Base-by-base conservation (phyloP, 2,888 invertebrate species). In the Argyresthia albistria region DNA sequence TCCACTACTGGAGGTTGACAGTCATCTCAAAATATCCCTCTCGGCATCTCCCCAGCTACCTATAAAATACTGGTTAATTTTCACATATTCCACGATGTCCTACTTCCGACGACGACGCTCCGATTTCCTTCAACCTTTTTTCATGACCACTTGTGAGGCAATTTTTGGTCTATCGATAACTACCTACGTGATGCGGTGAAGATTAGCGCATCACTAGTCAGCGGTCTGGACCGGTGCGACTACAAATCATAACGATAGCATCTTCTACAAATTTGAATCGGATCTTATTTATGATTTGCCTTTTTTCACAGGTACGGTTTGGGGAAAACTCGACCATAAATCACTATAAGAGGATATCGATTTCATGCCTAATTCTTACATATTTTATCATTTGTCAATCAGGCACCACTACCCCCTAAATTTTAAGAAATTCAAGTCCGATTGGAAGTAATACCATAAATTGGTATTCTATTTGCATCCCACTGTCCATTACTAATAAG, bases 261-360 rank as follows among this genome's bases (percentile, higher is more conserved):
- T 88, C 88, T 86, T 86, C 82, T 82, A 88, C 87, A 88, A 88
- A 88, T 88, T 88, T 88, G 88, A 88, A 87, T 86, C 88, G 86
- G 87, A 87, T 84, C 84, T 87, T 87, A 86, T 88, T 88, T 88
- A 88, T 82, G 87, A 87, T 87, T 86, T 81, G 86, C 82, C 84
- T 84, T 84, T 52, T 88, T 88, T 87, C 83, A 86, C 86, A 78
- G 86, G 76, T 80, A 80, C 78, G 77, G 80, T 83, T 84, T 82
- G 69, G 82, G 82, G 82, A 81, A 84, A 83, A 84, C 68, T 82
- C 72, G 69, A 73, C 75, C 74, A 83, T 83, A 83, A 84, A 82
- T 86, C 80, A 80, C 67, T 80, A 80, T 81, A 81, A 80, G 80
- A 78, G 72, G 71, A 72, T 78, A 77, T 81, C 77, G 76, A 72